Evolutionary conservation across 2,888 invertebrate species (phyloP), one percentile per base, ranked within the genome.

Genomic region (Netelia melanura): DNA sequence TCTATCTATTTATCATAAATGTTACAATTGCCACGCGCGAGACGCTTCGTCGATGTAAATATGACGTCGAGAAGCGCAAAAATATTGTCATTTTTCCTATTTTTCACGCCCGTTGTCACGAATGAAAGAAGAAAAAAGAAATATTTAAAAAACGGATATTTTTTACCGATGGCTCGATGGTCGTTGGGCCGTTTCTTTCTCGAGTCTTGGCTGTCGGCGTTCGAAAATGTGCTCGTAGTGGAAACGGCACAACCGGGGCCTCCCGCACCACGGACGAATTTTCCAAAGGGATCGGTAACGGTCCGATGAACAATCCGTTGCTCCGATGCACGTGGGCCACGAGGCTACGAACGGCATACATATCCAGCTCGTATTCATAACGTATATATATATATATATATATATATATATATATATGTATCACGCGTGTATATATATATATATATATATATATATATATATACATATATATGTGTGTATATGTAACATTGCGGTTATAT

Each of bases 261-360:
- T 64, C 62, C 25, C 48, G n/a, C 21, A 68, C 71, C 72, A 48
- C 62, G 74, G 25, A 76, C 83, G 81, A 85, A 86, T 86, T 86
- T 85, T 83, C 81, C 85, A 83, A 82, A 81, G 81, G 76, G 61
- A 86, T 85, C 84, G 81, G 81, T 85, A 88, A 88, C 89, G 89
- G 89, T 87, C 78, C 83, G 83, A 58, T 85, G 81, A 48, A 75
- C 81, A 81, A 85, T 82, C 83, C 83, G 85, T 85, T 83, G 79
- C 72, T 75, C 48, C 38, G 85, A 54, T 77, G 67, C 79, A 72
- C 68, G 54, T 71, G 72, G 77, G 70, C 64, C 43, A 58, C 64
- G 74, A 62, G 58, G 81, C 76, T 75, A 67, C 76, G 43, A 81
- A 71, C 62, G 25, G 38, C 62, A 58, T 54, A 76, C 67, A 76